Evolutionary conservation across 1,140 invertebrate genomes (phyloP).

Genomic region (Glomeris maerens): DNA sequence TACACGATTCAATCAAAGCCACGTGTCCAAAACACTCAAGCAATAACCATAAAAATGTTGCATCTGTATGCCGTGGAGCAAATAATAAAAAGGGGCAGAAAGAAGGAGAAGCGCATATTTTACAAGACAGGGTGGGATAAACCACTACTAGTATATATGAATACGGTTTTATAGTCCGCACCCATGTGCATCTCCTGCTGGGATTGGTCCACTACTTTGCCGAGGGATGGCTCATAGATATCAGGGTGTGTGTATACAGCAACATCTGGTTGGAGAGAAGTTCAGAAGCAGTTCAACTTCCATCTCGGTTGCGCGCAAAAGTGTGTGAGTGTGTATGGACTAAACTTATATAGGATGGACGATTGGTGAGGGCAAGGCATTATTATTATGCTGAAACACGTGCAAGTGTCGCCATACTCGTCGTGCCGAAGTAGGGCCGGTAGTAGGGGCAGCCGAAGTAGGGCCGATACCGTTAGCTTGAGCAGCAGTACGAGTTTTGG

Average conservation of each 20-base stretch:
- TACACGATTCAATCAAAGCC: too few relatives aligned
- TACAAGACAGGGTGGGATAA: too few relatives aligned
- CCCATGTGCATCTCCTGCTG: too few relatives aligned
- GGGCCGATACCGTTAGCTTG: conserved; percentile 60
- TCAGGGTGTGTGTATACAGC: not conserved
- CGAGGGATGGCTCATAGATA: not conserved
- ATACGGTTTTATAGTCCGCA: too few relatives aligned
- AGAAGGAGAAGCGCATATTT: too few relatives aligned
- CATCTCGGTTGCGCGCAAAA: not conserved
- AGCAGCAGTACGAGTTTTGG: conserved; percentile 55
- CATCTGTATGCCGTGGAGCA: too few relatives aligned
- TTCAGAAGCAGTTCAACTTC: not conserved
- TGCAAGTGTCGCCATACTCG: conserved; percentile 67
- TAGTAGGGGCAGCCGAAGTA: conserved; percentile 17
- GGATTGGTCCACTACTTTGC: too few relatives aligned
- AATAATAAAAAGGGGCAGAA: too few relatives aligned
- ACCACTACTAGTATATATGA: too few relatives aligned
- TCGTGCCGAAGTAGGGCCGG: conserved; percentile 34
- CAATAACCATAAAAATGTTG: too few relatives aligned
- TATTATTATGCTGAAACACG: conserved; percentile 71
- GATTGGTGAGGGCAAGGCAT: not conserved
- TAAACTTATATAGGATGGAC: not conserved
- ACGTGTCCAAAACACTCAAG: too few relatives aligned
- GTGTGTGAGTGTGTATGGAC: not conserved
- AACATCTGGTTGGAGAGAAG: not conserved